Conservation (phyloP, 2,113 vertebrate genomes). For the Perca fluviatilis region DNA sequence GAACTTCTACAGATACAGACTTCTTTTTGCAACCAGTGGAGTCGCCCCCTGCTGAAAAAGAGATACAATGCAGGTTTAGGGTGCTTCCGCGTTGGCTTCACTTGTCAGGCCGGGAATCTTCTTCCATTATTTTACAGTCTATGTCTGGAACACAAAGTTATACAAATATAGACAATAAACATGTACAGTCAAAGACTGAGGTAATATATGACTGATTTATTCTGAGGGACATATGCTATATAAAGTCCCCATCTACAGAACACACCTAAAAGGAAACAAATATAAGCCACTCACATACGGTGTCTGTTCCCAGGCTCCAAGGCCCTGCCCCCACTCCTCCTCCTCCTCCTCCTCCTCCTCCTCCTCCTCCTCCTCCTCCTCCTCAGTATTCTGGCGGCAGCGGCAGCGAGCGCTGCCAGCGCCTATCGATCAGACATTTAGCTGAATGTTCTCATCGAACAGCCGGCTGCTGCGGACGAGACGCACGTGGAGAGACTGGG, state of each 20-base stretch:
- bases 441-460: constrained; percentile 81
- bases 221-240: not conserved
- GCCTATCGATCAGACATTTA: constrained; percentile 82
- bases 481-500: constrained; percentile 71
- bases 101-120: no score
- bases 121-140: no score
- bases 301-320: constrained; percentile 12
- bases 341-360: no score
- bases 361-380: constrained; percentile 1
- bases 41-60: no score
- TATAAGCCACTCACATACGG: not conserved
- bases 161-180: not conserved
- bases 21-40: no score
- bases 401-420: constrained; percentile 58
- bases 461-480: constrained; percentile 66
- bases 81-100: no score
- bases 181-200: not conserved
- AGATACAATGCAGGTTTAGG: no score
- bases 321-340: not conserved
- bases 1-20: no score
- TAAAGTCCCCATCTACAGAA: not conserved
- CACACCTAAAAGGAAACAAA: constrained; percentile 14
- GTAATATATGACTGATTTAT: constrained; percentile 3
- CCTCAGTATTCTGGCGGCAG: constrained; percentile 70
- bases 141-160: not conserved